phyloP scores from a whole-genome alignment of 2,113 vertebrate genomes.

The Cyanistes caeruleus region DNA sequence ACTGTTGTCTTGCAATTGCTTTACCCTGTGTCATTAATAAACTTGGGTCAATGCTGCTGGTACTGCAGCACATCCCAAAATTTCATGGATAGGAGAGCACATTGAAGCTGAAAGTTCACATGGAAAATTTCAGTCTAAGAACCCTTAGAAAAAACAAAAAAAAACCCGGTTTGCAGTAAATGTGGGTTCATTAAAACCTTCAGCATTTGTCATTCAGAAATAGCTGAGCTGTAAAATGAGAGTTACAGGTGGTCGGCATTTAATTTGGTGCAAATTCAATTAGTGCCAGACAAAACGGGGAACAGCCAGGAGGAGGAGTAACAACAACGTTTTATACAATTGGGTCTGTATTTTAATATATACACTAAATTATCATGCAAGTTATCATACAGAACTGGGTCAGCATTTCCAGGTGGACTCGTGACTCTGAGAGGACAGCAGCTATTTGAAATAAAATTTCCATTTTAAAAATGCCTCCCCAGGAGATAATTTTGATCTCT shows the following conservation, averaged over 20 bases:
- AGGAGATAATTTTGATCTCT: not conserved
- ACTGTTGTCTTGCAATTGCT: not conserved
- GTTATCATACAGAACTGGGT: not conserved
- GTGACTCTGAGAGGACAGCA: not conserved
- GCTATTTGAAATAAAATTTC: not conserved
- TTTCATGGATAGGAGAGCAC: not conserved
- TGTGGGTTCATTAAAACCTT: not conserved
- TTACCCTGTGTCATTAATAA: not conserved
- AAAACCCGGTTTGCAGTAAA: not conserved
- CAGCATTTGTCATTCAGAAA: not conserved
- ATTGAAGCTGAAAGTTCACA: not conserved
- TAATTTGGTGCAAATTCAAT: not conserved
- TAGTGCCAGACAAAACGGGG: not conserved
- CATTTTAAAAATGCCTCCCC: not conserved
- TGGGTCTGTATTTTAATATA: fast-evolving
- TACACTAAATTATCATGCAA: fast-evolving
- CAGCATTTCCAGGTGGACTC: not conserved
- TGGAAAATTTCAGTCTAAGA: not conserved
- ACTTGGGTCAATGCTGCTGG: not conserved
- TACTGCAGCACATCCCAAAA: not conserved
- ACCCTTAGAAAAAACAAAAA: not conserved
- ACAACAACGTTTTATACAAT: not conserved
- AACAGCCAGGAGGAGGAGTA: not conserved
- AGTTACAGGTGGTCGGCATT: not conserved
- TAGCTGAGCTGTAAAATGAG: not conserved